Evolutionary conservation across 23 tunicate species (phyloP).

Genomic region (Halocynthia aurantium): DNA sequence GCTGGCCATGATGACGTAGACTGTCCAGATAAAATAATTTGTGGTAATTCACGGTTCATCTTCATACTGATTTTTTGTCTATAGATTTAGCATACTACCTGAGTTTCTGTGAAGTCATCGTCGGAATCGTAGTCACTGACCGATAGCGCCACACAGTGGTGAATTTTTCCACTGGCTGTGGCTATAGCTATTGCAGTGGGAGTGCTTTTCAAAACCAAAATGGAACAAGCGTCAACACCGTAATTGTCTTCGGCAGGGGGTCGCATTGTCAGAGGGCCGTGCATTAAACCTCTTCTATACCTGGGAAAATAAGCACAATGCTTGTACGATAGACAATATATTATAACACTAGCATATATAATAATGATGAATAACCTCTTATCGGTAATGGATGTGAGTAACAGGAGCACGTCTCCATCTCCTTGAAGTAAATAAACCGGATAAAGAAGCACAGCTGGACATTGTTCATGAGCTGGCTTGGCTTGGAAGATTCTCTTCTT

Average conservation of each 20-base stretch:
- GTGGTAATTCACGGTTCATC: not conserved
- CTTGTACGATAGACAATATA: not conserved
- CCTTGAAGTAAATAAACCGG: conserved; percentile 85
- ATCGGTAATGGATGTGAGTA: conserved; percentile 48
- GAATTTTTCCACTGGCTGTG: conserved; percentile 63
- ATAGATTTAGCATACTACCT: not conserved
- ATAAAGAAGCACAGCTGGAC: conserved; percentile 31
- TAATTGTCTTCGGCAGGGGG: conserved; percentile 92
- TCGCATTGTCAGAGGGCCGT: conserved; percentile 81
- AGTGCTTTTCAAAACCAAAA: conserved; percentile 48
- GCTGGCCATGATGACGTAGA: conserved; percentile 28
- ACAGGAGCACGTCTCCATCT: conserved; percentile 80
- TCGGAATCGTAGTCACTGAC: conserved; percentile 7
- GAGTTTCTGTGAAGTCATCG: conserved; percentile 3
- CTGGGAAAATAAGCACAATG: conserved; percentile 15
- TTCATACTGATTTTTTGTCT: not conserved
- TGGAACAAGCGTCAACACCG: conserved; percentile 91
- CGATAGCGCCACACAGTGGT: conserved; percentile 81
- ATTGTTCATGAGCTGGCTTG: not conserved
- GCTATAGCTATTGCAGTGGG: conserved; percentile 80
- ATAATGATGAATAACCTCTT: conserved; percentile 36
- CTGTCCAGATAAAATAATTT: not conserved
- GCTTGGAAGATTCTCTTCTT: conserved; percentile 21
- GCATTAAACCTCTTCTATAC: conserved; percentile 63
- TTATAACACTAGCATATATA: not conserved